Conservation (phyloP, 2,113 vertebrate genomes). For the Labeo catla region DNA sequence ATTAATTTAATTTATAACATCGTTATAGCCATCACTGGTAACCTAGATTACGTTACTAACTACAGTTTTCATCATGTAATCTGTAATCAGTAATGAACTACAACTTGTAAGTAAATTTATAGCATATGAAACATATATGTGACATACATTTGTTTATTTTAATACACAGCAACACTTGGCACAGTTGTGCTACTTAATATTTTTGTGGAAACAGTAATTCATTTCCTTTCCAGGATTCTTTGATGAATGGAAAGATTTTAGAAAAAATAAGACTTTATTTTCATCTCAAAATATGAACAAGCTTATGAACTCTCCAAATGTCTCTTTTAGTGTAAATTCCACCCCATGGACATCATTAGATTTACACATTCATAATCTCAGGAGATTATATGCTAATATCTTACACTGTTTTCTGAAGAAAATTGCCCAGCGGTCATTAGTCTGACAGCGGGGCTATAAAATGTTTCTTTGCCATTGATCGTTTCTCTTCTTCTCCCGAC, state of each 20-base stretch:
- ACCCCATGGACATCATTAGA: conserved; percentile 47
- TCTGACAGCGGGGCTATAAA: conserved; percentile 66
- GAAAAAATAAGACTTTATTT: neutral
- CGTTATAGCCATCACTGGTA: no score
- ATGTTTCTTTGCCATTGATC: conserved; percentile 69
- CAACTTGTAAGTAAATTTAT: no score
- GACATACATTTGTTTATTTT: no score
- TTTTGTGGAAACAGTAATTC: neutral
- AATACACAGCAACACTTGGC: no score
- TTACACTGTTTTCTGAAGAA: conserved; percentile 74
- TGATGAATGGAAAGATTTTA: neutral
- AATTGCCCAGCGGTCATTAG: conserved; percentile 77
- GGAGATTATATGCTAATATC: conserved; percentile 76
- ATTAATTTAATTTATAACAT: no score
- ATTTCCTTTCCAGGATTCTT: neutral
- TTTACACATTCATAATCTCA: conserved; percentile 74
- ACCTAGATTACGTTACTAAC: no score
- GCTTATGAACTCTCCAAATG: conserved; percentile 5
- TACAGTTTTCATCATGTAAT: no score
- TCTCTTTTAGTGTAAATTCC: neutral
- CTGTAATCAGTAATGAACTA: neutral
- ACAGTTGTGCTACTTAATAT: no score
- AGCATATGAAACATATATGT: neutral
- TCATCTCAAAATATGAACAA: neutral
- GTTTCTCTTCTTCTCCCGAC: conserved; percentile 62